Conservation (phyloP, 2,888 invertebrate genomes). For the Amblyteles armatorius region DNA sequence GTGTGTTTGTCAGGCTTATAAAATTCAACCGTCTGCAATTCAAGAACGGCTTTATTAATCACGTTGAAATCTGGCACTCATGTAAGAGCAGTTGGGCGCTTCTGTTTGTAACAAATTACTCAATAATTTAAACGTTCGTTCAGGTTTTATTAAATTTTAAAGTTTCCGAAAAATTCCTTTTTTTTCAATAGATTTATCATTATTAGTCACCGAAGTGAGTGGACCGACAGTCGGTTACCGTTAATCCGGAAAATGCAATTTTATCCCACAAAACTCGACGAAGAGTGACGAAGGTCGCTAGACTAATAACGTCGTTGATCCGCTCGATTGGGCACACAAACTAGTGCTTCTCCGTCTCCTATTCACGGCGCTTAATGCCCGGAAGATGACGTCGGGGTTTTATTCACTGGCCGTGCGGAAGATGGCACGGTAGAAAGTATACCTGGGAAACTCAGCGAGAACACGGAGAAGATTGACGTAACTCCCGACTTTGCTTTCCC, state of each 20-base stretch:
- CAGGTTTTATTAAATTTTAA: too few species aligned
- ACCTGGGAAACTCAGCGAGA: conserved; percentile 50
- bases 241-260: conserved; percentile 29
- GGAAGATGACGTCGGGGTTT: conserved; percentile 43
- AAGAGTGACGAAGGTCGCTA: conserved; percentile 31
- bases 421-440: conserved; percentile 61
- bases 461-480: conserved; percentile 61
- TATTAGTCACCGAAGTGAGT: not conserved
- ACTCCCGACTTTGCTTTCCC: conserved; percentile 60
- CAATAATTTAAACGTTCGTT: too few species aligned
- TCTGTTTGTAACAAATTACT: too few species aligned
- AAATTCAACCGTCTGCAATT: too few species aligned
- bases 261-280: conserved; percentile 34
- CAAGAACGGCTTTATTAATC: too few species aligned
- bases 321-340: conserved; percentile 6
- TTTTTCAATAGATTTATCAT: not conserved
- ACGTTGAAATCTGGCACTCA: too few species aligned
- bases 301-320: conserved; percentile 5
- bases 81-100: too few species aligned
- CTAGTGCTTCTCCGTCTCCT: not conserved
- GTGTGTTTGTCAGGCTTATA: too few species aligned
- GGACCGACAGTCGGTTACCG: conserved; percentile 2
- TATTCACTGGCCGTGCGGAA: conserved; percentile 49
- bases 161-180: too few species aligned
- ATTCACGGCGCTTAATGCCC: conserved; percentile 39